Conservation (phyloP, 2,797 vertebrate genomes). For the Falco naumanni region DNA sequence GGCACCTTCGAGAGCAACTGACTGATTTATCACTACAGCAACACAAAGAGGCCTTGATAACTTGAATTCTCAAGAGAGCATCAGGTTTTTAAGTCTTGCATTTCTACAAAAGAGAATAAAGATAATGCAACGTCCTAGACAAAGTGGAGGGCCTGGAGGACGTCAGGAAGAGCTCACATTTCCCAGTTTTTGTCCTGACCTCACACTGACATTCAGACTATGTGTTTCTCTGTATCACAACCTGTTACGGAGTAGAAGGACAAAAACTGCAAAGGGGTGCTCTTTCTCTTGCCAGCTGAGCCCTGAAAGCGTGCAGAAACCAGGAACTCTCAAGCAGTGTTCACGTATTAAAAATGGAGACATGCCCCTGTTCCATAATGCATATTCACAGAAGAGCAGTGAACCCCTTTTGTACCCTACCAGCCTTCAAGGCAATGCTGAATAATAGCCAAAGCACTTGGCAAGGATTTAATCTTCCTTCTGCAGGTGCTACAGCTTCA, state of each 20-base stretch:
- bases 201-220: not conserved
- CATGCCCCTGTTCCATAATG: not conserved
- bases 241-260: not conserved
- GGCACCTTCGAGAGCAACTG: not conserved
- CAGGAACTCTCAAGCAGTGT: not conserved
- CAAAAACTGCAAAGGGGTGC: not conserved
- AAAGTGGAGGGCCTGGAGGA: not conserved
- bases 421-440: not conserved
- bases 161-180: not conserved
- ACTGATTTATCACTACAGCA: constrained; percentile 31
- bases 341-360: not conserved
- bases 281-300: not conserved
- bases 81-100: not conserved
- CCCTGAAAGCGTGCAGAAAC: not conserved
- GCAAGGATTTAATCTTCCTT: not conserved
- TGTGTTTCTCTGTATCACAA: not conserved
- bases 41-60: not conserved
- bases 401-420: not conserved
- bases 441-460: not conserved
- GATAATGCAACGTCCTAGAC: not conserved
- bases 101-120: constrained; percentile 6
- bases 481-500: not conserved
- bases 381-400: not conserved
- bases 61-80: not conserved
- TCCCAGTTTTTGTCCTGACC: not conserved